phyloP scores from a whole-genome alignment of 1,140 invertebrate species.

The Stegodyphus dumicola region DNA sequence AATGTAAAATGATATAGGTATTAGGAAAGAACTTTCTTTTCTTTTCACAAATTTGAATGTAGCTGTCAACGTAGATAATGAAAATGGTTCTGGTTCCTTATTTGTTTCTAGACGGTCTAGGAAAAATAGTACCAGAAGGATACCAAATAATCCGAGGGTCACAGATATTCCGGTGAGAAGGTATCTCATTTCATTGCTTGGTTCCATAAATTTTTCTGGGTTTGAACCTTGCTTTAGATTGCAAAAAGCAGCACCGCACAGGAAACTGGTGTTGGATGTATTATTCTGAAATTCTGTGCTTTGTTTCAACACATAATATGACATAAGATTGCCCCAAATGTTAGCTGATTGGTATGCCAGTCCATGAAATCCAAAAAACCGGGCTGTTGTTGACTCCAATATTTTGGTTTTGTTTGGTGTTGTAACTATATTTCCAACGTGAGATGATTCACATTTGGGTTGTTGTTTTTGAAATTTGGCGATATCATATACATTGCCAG shows the following conservation, averaged over 20 bases:
- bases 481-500: too few species aligned
- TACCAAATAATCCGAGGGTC: background rate
- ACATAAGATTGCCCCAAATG: constrained; percentile 95
- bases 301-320: constrained; percentile 70
- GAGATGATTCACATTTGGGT: too few species aligned
- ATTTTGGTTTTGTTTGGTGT: background rate
- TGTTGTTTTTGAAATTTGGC: too few species aligned
- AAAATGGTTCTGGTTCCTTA: background rate
- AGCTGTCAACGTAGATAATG: background rate
- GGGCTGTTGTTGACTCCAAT: constrained; percentile 79
- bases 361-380: constrained; percentile 98
- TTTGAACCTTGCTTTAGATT: background rate
- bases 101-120: background rate
- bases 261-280: background rate
- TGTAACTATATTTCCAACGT: too few species aligned
- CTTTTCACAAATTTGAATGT: background rate
- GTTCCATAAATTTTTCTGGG: background rate
- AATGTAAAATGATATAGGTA: constrained; percentile 1
- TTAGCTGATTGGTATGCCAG: constrained; percentile 94
- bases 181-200: background rate
- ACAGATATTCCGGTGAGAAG: background rate
- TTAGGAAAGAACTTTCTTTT: background rate
- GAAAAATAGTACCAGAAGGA: background rate
- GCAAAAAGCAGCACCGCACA: constrained; percentile 1
- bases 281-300: background rate